phyloP scores from a whole-genome alignment of 2,888 invertebrate species.

The Osmoderma eremita region DNA sequence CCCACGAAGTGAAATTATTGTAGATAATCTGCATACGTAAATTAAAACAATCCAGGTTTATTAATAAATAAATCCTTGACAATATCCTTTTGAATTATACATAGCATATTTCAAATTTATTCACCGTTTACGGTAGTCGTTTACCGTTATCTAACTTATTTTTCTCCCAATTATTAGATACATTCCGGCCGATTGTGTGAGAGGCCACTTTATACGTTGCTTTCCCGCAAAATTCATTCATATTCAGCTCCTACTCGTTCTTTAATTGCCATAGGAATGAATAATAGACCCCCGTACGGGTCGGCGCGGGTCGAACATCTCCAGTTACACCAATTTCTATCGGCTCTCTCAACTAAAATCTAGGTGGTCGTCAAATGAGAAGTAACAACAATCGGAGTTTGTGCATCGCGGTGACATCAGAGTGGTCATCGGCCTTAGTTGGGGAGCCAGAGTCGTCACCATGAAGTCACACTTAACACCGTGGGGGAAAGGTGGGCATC shows the following conservation, averaged over 20 bases:
- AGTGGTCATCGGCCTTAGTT: conserved; percentile 47
- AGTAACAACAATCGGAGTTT: conserved; percentile 32
- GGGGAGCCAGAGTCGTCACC: conserved; percentile 36
- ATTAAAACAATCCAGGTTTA: no score
- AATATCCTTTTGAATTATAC: no score
- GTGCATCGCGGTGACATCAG: conserved; percentile 46
- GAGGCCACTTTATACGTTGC: background rate
- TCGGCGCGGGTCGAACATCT: background rate
- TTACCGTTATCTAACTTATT: conserved; percentile 27
- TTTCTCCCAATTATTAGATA: conserved; percentile 8
- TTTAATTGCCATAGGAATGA: background rate
- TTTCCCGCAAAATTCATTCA: background rate
- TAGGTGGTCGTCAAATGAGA: conserved; percentile 33
- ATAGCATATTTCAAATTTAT: background rate
- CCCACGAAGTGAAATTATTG: no score
- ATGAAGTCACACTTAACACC: conserved; percentile 31
- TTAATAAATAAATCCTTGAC: no score
- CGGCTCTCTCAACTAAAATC: conserved; percentile 29
- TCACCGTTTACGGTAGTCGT: background rate
- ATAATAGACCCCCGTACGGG: no score
- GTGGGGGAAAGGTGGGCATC: conserved; percentile 42
- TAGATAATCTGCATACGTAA: no score
- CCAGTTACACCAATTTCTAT: conserved; percentile 12
- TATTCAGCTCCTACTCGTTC: background rate
- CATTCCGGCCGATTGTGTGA: background rate